Base-by-base conservation (phyloP, 1,140 invertebrate genomes). In the Camponotus pennsylvanicus region DNA sequence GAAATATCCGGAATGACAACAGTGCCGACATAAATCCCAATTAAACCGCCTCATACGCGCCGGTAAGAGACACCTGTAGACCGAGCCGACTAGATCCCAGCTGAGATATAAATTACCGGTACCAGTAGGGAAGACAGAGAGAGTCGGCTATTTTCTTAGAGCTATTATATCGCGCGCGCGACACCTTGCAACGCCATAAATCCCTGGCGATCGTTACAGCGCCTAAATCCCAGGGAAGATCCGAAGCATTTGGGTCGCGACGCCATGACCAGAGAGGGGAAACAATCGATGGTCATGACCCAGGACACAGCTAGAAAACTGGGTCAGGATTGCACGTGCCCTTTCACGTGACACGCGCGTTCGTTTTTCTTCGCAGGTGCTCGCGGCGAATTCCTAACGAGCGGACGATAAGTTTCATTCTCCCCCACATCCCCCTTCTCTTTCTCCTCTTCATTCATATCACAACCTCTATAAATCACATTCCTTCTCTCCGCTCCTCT, bases 281-380 rank as follows among this genome's bases (percentile, higher is more conserved):
- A 90, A 91, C 85, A 91, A 91, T 90, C 90, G 80, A 90, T 91
- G 90, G 63, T 90, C 90, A 82, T 91, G 90, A 90, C 89, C 89
- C 89, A 90, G 90, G 89, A 90, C 61, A 90, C 73, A 64, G 63
- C 64, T 52, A 42, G 61, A 55, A 80, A 91, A 89, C 89, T 91
- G 27, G 90, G 90, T 89, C 90, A 90, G 80, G 90, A 91, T 89
- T 90, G 79, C 79, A 27, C 9, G 61, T 34, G 69, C 88, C 70
- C 73, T 87, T 89, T 85, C 85, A 87, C 87, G 69, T 85, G 64
- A 75, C 27, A 45, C 21, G 52, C 49, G 21, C 79, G 59, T 83
- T 82, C 45, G 40, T 86, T 86, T 88, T 88, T 86, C 76, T 37
- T 76, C 32, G n/a, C 57, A 42, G 55, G 77, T 49, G 73, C 66